A percentile compares a stretch with the other conserved stretches of the same genome.
Conservation (phyloP, 2,888 invertebrate species). For the Drosophila neotestacea region DNA sequence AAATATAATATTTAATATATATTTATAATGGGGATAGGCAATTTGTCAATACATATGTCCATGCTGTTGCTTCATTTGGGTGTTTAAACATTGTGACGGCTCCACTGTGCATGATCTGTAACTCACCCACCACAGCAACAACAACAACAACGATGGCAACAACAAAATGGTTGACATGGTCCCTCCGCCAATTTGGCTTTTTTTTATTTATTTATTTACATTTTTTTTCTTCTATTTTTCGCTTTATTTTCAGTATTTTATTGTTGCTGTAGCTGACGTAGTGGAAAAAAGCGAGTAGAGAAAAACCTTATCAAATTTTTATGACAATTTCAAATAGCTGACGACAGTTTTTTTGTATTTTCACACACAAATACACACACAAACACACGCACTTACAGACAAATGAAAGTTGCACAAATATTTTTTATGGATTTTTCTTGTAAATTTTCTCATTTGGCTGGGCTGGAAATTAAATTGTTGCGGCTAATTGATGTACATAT, state of each 20-base stretch:
- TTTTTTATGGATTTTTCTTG: slow-evolving; percentile 73
- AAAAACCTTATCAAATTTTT: slow-evolving; percentile 73
- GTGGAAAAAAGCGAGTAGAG: slow-evolving; percentile 42
- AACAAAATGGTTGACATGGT: slow-evolving; percentile 56
- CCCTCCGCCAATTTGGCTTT: slow-evolving; percentile 9
- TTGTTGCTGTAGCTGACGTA: slow-evolving; percentile 49
- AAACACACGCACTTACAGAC: background rate
- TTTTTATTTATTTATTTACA: slow-evolving; percentile 20
- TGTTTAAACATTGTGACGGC: slow-evolving; percentile 13
- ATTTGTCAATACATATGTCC: background rate
- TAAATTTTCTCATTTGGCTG: slow-evolving; percentile 53
- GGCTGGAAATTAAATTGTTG: slow-evolving; percentile 65
- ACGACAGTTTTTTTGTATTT: slow-evolving; percentile 52
- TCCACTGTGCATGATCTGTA: slow-evolving; percentile 46
- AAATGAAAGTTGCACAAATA: slow-evolving; percentile 54
- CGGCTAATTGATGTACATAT: slow-evolving; percentile 73
- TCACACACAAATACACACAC: slow-evolving; percentile 7
- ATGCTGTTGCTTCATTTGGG: background rate
- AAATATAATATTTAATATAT: too few species aligned
- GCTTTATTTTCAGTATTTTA: slow-evolving; percentile 28
- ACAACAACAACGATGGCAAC: slow-evolving; percentile 10
- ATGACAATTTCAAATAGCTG: slow-evolving; percentile 76
- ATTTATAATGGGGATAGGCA: too few species aligned
- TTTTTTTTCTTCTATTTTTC: slow-evolving; percentile 23
- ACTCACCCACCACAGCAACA: slow-evolving; percentile 22